Percentiles rank a stretch among this genome's conserved stretches.
phyloP scores from a whole-genome alignment of 2,113 vertebrate genomes.

The Prietella phreatophila region DNA sequence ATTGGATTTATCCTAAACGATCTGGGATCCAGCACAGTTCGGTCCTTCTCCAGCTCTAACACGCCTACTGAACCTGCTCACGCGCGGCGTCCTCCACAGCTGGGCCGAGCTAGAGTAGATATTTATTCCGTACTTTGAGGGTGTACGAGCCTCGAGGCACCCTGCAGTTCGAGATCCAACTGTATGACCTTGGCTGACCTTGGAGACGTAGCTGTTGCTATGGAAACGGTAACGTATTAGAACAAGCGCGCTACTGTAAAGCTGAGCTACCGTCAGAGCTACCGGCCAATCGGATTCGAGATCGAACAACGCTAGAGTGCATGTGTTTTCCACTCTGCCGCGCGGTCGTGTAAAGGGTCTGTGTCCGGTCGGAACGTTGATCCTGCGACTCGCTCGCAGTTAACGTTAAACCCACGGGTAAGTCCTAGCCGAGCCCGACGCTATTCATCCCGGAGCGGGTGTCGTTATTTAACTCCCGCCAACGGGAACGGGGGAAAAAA shows the following conservation, averaged over 20 bases:
- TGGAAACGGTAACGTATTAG: neutral
- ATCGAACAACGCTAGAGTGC: neutral
- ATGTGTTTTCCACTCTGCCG: neutral
- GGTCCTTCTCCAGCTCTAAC: neutral
- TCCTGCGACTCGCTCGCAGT: neutral
- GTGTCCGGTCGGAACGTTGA: neutral
- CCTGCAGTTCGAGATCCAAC: neutral
- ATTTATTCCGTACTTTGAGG: neutral
- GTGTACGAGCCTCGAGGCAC: neutral
- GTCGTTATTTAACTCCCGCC: neutral
- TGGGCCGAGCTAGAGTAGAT: neutral
- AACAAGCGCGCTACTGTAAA: neutral
- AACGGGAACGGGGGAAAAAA: too few relatives aligned
- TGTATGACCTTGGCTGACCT: neutral
- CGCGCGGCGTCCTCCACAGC: neutral
- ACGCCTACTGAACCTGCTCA: neutral
- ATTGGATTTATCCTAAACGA: neutral
- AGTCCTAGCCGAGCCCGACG: neutral
- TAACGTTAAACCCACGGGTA: neutral
- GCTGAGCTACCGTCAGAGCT: neutral
- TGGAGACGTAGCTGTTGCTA: neutral
- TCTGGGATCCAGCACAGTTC: conserved; percentile 1
- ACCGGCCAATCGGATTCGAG: neutral
- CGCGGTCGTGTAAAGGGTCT: neutral
- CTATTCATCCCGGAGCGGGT: neutral